phyloP scores from a whole-genome alignment of 2,113 vertebrate species.

The Poeciliopsis prolifica region DNA sequence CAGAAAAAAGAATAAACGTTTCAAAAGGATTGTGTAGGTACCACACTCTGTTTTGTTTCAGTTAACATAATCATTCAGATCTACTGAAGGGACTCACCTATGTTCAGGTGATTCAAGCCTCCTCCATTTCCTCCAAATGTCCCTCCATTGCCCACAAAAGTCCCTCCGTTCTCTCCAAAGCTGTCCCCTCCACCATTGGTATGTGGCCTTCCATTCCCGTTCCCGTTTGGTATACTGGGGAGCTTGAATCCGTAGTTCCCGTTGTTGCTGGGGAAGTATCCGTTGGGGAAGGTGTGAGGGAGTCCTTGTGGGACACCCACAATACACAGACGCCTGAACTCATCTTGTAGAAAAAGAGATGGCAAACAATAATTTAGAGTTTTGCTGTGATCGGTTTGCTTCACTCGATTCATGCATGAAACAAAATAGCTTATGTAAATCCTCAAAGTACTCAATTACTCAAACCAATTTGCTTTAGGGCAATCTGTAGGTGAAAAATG shows the following conservation, averaged over 20 bases:
- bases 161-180: conserved; percentile 29
- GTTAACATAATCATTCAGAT: background rate
- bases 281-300: conserved; percentile 64
- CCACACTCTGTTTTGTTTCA: background rate
- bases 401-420: background rate
- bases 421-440: background rate
- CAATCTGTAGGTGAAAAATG: too few relatives aligned
- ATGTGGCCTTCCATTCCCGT: conserved; percentile 63
- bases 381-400: background rate
- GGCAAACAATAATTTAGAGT: conserved; percentile 11
- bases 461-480: too few relatives aligned
- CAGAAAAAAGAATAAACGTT: background rate
- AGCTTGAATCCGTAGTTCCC: conserved; percentile 69
- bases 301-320: conserved; percentile 81
- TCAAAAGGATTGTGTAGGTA: background rate
- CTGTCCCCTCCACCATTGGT: conserved; percentile 33
- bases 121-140: conserved; percentile 45
- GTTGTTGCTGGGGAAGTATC: conserved; percentile 64
- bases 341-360: conserved; percentile 77
- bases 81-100: conserved; percentile 70
- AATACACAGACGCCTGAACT: conserved; percentile 87
- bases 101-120: conserved; percentile 54
- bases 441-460: background rate
- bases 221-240: conserved; percentile 60
- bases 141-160: conserved; percentile 25